These are phyloP conservation scores for Heliothis subflexa DNA, from an alignment of 1,140 invertebrate genomes.

Conservation along the genomic window DNA sequence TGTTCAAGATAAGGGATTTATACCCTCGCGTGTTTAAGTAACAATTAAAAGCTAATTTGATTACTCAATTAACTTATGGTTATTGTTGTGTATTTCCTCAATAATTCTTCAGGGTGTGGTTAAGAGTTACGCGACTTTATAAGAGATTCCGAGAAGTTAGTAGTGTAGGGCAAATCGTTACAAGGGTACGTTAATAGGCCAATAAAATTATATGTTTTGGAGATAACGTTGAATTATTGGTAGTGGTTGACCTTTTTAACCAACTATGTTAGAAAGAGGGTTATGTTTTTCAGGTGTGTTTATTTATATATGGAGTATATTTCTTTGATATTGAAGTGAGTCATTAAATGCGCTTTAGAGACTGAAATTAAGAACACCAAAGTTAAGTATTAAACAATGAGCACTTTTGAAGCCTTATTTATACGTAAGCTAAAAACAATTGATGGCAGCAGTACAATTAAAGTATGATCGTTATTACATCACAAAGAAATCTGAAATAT, in stretches of 20 bases:
- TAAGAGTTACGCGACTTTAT: neutral
- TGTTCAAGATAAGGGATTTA: conserved; percentile 29
- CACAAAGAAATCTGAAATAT: no score
- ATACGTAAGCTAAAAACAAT: no score
- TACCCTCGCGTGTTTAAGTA: neutral
- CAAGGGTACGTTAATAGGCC: conserved; percentile 1
- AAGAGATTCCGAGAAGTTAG: neutral
- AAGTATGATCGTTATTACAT: no score
- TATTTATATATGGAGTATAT: neutral
- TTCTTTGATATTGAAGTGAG: no score
- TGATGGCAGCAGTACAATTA: no score
- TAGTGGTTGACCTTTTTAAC: no score
- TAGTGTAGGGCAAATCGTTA: neutral
- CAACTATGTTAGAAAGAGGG: no score
- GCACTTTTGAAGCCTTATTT: no score
- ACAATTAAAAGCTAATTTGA: conserved; percentile 26
- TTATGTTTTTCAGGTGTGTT: neutral
- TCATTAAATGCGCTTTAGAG: no score
- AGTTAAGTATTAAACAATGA: no score
- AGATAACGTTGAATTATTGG: neutral
- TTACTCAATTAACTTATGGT: conserved; percentile 14
- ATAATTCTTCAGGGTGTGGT: conserved; percentile 13
- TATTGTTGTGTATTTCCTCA: neutral
- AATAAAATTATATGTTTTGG: conserved; percentile 14
- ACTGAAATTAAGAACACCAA: no score